Base-by-base conservation (phyloP, 2,113 vertebrate genomes). In the Nerophis lumbriciformis region DNA sequence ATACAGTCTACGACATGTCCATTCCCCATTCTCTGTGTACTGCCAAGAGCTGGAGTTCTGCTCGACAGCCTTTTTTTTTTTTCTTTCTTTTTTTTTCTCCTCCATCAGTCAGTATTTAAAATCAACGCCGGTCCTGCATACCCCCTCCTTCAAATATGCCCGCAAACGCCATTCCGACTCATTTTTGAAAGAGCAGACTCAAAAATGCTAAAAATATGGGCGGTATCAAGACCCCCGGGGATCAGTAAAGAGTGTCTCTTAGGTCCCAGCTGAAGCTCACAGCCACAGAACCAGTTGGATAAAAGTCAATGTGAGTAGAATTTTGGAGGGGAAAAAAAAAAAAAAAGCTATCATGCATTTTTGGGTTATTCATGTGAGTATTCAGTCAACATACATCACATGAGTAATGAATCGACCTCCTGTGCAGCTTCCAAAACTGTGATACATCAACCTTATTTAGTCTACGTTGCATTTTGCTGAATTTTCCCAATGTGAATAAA, bases 61-160 rank as follows among this genome's bases (percentile, higher is more conserved):
- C 51, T 53, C 51, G 12, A 53, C 21, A 53, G 51, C 19, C 28
- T 3, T 28, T 28, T 28, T 28, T 28, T 28, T 28, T 28, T 28
- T 28, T 28, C 3, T 28, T 28, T 28, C 4, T 28, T 28, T 53
- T 53, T 53, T 53, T 35, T 53, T 10, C 5, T 3, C 51, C 2
- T 53, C 21, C 11, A 35, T 53, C 51, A 53, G 21, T 53, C 21
- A 53, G 21, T 12, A 53, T 53, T 53, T 53, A 53, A 53, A 53
- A 35, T 53, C 51, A 53, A 21, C 12, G 19, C 10, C 50, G 21
- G 50, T 21, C 50, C 28, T 53, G 51, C 8, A 16, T 6, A 35
- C 35, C 21, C 21, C 28, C 51, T 35, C 12, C 51, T 53, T 53
- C 16, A 53, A 5, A 12, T 14, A 13, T 53, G 51, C 51, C 51